A percentile compares a stretch with the other conserved stretches of the same genome.
These are phyloP conservation scores for Steatornis caripensis DNA, from an alignment of 2,113 vertebrate genomes.

Conservation along the genomic window DNA sequence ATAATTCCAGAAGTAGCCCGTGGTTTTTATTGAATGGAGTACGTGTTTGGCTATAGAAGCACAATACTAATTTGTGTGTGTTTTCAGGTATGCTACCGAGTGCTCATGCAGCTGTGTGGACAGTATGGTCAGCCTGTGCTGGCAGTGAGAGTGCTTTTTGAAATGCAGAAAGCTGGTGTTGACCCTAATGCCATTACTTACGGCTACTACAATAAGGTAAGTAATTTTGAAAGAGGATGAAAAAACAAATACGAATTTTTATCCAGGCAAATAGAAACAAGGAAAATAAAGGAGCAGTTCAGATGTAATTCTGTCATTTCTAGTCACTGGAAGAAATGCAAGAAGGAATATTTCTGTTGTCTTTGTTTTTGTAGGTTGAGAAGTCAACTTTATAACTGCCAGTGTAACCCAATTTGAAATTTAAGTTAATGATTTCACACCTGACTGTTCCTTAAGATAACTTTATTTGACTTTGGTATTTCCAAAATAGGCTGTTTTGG, in stretches of 20 bases:
- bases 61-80: neutral
- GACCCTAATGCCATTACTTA: conserved; percentile 98
- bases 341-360: neutral
- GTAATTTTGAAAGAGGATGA: neutral
- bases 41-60: neutral
- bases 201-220: conserved; percentile 96
- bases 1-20: accelerated
- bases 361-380: neutral
- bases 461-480: conserved; percentile 11
- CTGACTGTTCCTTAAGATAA: neutral
- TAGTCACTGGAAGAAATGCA: neutral
- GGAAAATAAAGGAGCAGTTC: neutral
- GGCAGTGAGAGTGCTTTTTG: conserved; percentile 92
- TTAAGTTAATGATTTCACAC: neutral
- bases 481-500: conserved; percentile 87
- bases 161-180: conserved; percentile 96
- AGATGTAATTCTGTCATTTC: neutral
- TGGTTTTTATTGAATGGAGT: neutral
- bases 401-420: neutral
- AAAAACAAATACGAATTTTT: neutral
- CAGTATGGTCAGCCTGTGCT: conserved; percentile 96
- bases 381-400: neutral
- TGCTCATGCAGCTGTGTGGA: conserved; percentile 95
- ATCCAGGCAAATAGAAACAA: neutral
- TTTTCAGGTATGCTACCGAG: conserved; percentile 92